Evolutionary conservation across 2,113 vertebrate genomes (phyloP), one percentile per base, ranked within the genome.

Genomic region (Albula goreensis): DNA sequence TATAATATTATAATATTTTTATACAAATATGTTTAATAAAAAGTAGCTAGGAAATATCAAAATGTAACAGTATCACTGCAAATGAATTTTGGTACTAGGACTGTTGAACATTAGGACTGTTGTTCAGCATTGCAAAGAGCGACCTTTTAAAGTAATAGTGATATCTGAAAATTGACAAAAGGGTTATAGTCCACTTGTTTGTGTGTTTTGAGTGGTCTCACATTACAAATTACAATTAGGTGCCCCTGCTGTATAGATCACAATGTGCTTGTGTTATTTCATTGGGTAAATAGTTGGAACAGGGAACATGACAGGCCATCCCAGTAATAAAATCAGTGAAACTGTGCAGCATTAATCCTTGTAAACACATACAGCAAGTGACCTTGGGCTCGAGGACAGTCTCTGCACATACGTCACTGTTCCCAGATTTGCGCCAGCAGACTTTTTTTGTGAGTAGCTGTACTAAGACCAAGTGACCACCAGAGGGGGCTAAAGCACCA

Each of bases 311-410:
- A 74, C n/a, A 31, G 1, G n/a, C 70, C 70, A 74, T 22, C 70
- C 70, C 22, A 31, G 70, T 31, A 74, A 74, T 74, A 74, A 25
- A 74, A 74, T 74, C 70, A 74, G 70, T 22, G 22, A 9, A 74
- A 25, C 70, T 74, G 70, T 74, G n/a, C 70, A 19, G 70, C 70
- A 25, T 74, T 74, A 74, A n/a, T 74, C 63, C 70, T 31, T 31
- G 70, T 74, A 74, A 74, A 74, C 70, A 74, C 70, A 87, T 78
- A 77, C 87, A 89, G 88, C 82, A 53, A 82, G 80, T 90, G 90
- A 91, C 90, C 89, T 91, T 91, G 87, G 9, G 60, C 79, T 85
- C 88, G 89, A 90, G 89, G 89, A 89, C 90, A 88, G 63, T 53
- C 2, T 66, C 85, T 66, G 13, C 53, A 80, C 49, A 88, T 86